phyloP scores from a whole-genome alignment of 2,113 vertebrate genomes.

The Nothocercus julius region DNA sequence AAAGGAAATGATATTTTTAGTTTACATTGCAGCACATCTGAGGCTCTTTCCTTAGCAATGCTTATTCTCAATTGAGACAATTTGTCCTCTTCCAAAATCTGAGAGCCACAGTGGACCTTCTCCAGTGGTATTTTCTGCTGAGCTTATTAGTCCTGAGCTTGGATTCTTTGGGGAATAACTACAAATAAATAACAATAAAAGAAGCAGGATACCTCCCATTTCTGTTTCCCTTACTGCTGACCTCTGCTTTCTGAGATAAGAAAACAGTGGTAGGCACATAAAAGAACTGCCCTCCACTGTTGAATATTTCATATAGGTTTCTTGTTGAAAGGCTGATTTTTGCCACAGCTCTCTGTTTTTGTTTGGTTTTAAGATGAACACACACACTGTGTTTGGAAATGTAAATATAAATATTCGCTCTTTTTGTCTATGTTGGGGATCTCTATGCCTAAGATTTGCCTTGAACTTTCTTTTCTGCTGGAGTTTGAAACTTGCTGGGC shows the following conservation, averaged over 20 bases:
- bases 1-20: background rate
- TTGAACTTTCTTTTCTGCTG: background rate
- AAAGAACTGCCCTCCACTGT: background rate
- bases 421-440: background rate
- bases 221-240: background rate
- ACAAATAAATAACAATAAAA: background rate
- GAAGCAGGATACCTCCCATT: background rate
- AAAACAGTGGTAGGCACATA: background rate
- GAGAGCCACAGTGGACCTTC: background rate
- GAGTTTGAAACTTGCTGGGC: background rate
- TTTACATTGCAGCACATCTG: background rate
- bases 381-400: background rate
- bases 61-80: background rate
- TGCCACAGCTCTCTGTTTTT: background rate
- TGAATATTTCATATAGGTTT: conserved; percentile 17
- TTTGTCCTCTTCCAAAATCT: background rate
- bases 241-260: background rate
- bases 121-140: background rate
- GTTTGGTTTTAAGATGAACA: conserved; percentile 11
- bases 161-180: background rate
- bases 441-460: background rate
- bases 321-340: conserved; percentile 27
- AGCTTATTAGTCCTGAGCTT: background rate
- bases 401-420: background rate
- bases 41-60: background rate